phyloP scores from a whole-genome alignment of 1,140 invertebrate species.

The Melitaea cinxia region DNA sequence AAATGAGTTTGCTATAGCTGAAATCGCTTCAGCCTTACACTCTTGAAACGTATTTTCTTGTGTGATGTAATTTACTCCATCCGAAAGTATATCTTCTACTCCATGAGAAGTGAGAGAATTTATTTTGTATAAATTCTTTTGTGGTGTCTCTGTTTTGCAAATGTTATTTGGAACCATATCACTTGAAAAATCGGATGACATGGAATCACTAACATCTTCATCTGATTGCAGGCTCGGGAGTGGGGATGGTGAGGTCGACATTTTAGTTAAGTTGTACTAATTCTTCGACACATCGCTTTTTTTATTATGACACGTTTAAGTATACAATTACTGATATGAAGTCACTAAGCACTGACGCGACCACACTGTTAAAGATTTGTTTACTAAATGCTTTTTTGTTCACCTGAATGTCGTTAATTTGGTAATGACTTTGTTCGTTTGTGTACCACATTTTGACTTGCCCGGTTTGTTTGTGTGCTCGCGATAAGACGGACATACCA shows the following conservation, averaged over 20 bases:
- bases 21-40: constrained; percentile 59
- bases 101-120: constrained; percentile 64
- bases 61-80: constrained; percentile 47
- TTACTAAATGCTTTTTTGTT: constrained; percentile 79
- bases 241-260: constrained; percentile 60
- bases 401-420: constrained; percentile 78
- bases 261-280: constrained; percentile 29
- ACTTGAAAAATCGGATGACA: constrained; percentile 53
- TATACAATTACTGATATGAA: constrained; percentile 37
- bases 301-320: constrained; percentile 10
- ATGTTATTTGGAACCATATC: constrained; percentile 37
- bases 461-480: constrained; percentile 62
- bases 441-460: constrained; percentile 66
- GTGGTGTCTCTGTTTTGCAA: constrained; percentile 41
- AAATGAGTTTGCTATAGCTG: constrained; percentile 54
- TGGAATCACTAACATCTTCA: constrained; percentile 62
- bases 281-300: constrained; percentile 25
- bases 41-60: constrained; percentile 56
- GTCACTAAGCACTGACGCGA: constrained; percentile 56
- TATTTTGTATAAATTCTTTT: constrained; percentile 52
- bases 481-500: constrained; percentile 75
- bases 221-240: constrained; percentile 56
- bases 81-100: constrained; percentile 75
- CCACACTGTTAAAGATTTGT: constrained; percentile 68
- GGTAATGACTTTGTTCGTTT: constrained; percentile 74